Evolutionary conservation across 2,797 vertebrate genomes (phyloP), one percentile per base, ranked within the genome.

Genomic region (Pipistrellus pipistrellus): DNA sequence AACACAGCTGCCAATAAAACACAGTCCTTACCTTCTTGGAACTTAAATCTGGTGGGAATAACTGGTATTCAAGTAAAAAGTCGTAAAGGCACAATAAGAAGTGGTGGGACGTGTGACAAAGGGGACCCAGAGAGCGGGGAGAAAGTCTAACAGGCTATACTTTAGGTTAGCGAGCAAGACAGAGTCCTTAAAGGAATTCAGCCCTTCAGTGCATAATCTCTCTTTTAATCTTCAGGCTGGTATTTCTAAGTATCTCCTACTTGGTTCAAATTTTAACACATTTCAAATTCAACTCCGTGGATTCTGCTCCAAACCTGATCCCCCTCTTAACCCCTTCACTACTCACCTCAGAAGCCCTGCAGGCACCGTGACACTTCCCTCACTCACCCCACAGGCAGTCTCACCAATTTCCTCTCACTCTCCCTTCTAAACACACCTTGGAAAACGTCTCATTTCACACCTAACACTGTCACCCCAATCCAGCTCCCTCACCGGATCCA

Each of bases 11-110:
- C 38, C 53, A 83, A 51, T 73, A 75, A 94, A 91, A 38, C 20
- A 66, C 3, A 48, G n/a, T 30, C 53, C 57, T 85, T 90, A 73
- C 3, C 14, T 20, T 90, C 41, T 44, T 5, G 18, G 68, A 81
- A 80, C 64, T 72, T 62, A 78, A 46, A 68, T 86, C 32, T 91
- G 64, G 53, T 89, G 55, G 68, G 20, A n/a, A 48, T 85, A 62
- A 64, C 15, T 62, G 77, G 82, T 8, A 62, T 64, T 41, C 82
- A 85, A 53, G 7, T 27, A 15, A 94, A 90, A 81, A 73, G 10
- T 30, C 84, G 80, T 15, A 92, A 85, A 84, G 73, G 25, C 20
- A 15, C 25, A 84, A 91, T 68, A 80, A 46, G 2, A 90, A 80
- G n/a, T 30, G 25, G 7, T 3, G 13, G 41, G 5, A 82, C 82